Evolutionary conservation across 2,113 vertebrate species (phyloP), one percentile per base, ranked within the genome.

Genomic region (Otocyon megalotis): DNA sequence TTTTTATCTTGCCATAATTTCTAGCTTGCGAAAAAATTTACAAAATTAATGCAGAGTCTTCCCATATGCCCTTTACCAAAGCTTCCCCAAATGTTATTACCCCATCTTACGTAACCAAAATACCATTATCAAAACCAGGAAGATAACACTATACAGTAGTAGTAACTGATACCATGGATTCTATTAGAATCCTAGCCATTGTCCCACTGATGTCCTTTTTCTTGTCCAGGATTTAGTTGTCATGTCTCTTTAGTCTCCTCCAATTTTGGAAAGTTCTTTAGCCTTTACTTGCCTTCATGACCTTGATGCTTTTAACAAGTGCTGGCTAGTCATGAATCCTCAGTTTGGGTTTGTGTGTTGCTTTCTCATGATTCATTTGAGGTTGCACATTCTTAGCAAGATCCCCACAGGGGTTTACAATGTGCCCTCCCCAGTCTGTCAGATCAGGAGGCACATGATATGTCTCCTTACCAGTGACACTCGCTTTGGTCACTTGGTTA

Each of bases 1-100:
- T 83, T 92, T 58, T 90, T 50, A n/a, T 93, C 86, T 94, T 83
- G 83, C 84, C 94, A 82, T 86, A 28, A 85, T 60, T 60, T 72
- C 65, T 76, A 15, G 87, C 48, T 84, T 94, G 30, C 6, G 54
- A 50, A 30, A 35, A 24, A 37, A 79, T 77, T 88, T 90, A 14
- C 28, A 86, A 72, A 97, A 85, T 14, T 19, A 90, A 56, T 50
- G 43, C 30, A 53, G 19, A 58, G 30, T 67, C 79, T 79, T 86
- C 28, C 56, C 26, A 1, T 62, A 12, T 92, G 60, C 28, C 37
- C 54, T 94, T 96, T 77, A 81, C 71, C 37, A 53, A 54, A 14
- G 8, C n/a, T 43, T 93, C 89, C 77, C 92, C 63, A 95, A 76
- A 74, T 74, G 60, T 81, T 83, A 65, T 43, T 43, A 43, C 43